These are phyloP conservation scores for Seriola dumerili DNA, from an alignment of 2,113 vertebrate genomes.

Conservation along the genomic window DNA sequence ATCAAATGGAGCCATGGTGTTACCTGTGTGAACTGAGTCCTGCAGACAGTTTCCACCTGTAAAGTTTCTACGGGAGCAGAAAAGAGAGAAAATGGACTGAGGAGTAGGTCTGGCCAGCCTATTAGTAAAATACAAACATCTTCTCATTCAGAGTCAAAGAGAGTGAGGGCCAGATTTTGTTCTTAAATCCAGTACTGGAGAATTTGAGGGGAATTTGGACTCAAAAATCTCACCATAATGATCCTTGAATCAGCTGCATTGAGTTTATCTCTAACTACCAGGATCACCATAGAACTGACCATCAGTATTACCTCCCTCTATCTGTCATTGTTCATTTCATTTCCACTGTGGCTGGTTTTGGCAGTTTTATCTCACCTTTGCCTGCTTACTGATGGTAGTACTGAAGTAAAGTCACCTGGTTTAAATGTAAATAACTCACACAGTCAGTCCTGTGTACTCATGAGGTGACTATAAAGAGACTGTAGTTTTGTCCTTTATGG, in stretches of 20 bases:
- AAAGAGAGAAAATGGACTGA: conserved; percentile 15
- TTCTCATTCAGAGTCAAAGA: conserved; percentile 29
- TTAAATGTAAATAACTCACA: neutral
- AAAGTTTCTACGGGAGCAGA: conserved; percentile 29
- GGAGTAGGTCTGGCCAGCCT: neutral
- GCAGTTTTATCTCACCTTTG: neutral
- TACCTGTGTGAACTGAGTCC: conserved; percentile 1
- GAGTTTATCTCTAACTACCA: neutral
- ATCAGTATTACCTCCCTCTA: neutral
- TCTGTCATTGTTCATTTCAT: too few relatives aligned
- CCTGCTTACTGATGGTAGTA: neutral
- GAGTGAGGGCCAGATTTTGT: neutral
- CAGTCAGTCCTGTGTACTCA: too few relatives aligned
- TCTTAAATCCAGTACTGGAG: neutral
- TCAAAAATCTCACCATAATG: neutral
- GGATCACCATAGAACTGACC: neutral
- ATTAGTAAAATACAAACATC: conserved; percentile 30
- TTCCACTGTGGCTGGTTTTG: too few relatives aligned
- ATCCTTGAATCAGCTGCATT: neutral
- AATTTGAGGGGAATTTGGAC: neutral
- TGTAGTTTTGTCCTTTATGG: too few relatives aligned
- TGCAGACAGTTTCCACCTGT: conserved; percentile 18
- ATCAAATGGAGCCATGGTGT: neutral
- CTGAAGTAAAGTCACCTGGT: neutral
- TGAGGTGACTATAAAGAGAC: too few relatives aligned